These are phyloP conservation scores for Psophia crepitans DNA, from an alignment of 2,113 vertebrate genomes.

Conservation along the genomic window DNA sequence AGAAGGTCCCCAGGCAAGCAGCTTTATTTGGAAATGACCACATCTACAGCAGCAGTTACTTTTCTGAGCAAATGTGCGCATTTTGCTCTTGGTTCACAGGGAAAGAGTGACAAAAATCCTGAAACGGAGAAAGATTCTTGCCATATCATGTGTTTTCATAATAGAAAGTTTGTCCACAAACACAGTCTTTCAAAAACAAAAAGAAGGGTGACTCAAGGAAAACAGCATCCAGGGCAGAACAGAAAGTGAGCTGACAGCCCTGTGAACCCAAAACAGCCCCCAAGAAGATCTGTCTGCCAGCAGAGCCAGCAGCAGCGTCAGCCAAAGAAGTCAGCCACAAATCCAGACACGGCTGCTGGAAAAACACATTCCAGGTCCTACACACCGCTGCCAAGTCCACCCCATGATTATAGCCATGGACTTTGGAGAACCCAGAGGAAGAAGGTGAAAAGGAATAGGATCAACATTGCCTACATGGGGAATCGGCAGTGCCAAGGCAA, in stretches of 20 bases:
- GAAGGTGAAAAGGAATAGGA: conserved; percentile 34
- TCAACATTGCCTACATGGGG: conserved; percentile 1
- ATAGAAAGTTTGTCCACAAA: conserved; percentile 1
- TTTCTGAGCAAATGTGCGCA: neutral
- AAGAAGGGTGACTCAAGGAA: neutral
- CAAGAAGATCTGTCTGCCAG: conserved; percentile 46
- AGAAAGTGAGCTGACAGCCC: conserved; percentile 14
- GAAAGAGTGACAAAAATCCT: neutral
- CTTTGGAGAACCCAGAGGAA: conserved; percentile 34
- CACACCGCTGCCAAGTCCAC: conserved; percentile 28
- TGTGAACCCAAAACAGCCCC: conserved; percentile 32
- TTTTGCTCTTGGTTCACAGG: neutral
- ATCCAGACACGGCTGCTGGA: conserved; percentile 57
- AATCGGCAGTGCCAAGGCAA: conserved; percentile 6
- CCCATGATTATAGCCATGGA: neutral
- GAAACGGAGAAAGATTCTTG: neutral
- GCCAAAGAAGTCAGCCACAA: conserved; percentile 54
- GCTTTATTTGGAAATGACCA: neutral
- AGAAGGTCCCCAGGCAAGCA: neutral
- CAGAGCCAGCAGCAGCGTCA: neutral
- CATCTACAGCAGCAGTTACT: neutral
- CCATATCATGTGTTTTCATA: neutral
- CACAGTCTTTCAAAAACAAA: neutral
- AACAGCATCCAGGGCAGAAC: neutral
- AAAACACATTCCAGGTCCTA: conserved; percentile 35